These are phyloP conservation scores for Eulemur rubriventer DNA, from an alignment of 2,797 vertebrate genomes.

Conservation along the genomic window DNA sequence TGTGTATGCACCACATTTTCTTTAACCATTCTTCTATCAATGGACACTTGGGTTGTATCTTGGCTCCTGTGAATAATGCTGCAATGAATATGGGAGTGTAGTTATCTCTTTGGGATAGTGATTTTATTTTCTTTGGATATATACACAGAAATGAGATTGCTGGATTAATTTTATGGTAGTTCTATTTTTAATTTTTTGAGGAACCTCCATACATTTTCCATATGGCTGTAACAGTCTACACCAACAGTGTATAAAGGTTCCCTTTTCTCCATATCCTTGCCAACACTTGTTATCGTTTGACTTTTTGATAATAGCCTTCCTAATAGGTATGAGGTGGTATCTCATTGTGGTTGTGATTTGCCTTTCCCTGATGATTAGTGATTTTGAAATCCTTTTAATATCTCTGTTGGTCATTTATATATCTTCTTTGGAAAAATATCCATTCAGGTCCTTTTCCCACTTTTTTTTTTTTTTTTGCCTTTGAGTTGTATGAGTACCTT, in stretches of 20 bases:
- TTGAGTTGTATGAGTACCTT: neutral
- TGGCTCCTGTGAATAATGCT: neutral
- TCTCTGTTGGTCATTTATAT: neutral
- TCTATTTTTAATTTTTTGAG: neutral
- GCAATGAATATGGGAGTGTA: neutral
- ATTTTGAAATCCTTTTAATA: neutral
- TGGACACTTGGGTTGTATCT: neutral
- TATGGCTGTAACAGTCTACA: neutral
- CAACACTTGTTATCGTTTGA: neutral
- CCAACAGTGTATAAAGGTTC: neutral
- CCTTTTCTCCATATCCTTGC: neutral
- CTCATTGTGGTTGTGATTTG: neutral
- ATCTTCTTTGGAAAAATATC: neutral
- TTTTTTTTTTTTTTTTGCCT: neutral
- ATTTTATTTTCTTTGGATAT: neutral
- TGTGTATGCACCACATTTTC: neutral
- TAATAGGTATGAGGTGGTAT: neutral
- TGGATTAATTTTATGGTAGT: neutral
- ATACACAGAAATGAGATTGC: neutral
- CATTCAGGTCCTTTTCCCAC: neutral
- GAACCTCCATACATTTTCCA: neutral
- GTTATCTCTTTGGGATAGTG: neutral
- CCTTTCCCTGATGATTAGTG: neutral
- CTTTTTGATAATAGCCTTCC: neutral
- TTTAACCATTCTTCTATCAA: neutral